These are phyloP conservation scores for Zoanthus sansibaricus DNA, from an alignment of 92 coral and sea anemone species.

Conservation along the genomic window DNA sequence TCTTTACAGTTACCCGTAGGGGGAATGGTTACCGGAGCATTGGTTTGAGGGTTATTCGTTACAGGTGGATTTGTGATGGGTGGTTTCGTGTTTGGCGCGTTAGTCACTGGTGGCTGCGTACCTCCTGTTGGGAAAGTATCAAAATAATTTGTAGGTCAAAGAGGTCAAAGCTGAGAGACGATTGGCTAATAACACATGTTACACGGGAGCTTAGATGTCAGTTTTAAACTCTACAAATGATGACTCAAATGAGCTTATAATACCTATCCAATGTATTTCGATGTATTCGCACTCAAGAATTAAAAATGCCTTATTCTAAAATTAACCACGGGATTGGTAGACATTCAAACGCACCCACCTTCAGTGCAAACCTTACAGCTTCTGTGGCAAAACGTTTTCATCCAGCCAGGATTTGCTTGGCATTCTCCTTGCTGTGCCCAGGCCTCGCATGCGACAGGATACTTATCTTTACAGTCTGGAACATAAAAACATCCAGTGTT, in stretches of 20 bases:
- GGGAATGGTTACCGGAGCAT: conserved; percentile 32
- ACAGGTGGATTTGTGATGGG: conserved; percentile 18
- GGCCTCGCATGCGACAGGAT: conserved; percentile 80
- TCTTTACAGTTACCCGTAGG: conserved; percentile 19
- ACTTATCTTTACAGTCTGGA: conserved; percentile 71
- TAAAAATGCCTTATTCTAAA: too few relatives aligned
- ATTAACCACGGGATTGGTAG: too few relatives aligned
- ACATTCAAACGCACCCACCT: neutral
- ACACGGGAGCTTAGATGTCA: too few relatives aligned
- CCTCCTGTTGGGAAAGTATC: neutral
- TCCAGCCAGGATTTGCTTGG: conserved; percentile 71
- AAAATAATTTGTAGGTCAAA: too few relatives aligned
- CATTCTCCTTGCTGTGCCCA: conserved; percentile 78
- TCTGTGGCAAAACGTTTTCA: conserved; percentile 72
- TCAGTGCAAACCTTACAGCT: conserved; percentile 74
- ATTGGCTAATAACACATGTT: too few relatives aligned
- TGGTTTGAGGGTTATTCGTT: conserved; percentile 26
- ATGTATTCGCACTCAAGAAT: too few relatives aligned
- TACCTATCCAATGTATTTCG: too few relatives aligned
- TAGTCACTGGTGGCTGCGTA: conserved; percentile 19
- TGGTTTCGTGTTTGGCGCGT: conserved; percentile 2
- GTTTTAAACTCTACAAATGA: too few relatives aligned
- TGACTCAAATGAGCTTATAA: too few relatives aligned
- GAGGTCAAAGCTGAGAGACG: too few relatives aligned
- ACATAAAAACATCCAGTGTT: neutral